Percentiles rank a stretch among this genome's conserved stretches.
These are phyloP conservation scores for Habroteleia sp. DNA, from an alignment of 2,888 invertebrate genomes.

Conservation along the genomic window DNA sequence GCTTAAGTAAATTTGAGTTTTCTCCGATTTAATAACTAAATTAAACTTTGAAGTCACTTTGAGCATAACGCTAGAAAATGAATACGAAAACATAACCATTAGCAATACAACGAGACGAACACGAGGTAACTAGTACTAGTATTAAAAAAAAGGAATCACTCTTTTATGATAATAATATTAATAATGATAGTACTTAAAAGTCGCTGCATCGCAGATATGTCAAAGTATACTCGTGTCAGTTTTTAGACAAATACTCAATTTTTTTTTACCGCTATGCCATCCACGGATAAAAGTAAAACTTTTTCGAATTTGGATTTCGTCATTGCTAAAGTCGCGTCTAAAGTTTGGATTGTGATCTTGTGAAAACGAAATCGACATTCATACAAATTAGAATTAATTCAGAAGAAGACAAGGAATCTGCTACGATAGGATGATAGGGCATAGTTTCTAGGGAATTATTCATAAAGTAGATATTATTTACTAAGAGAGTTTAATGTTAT, in stretches of 20 bases:
- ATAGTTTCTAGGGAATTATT: slow-evolving; percentile 41
- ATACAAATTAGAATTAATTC: slow-evolving; percentile 42
- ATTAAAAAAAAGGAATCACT: slow-evolving; percentile 48
- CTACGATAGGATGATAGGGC: slow-evolving; percentile 40
- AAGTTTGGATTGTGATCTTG: background rate
- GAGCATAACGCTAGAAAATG: slow-evolving; percentile 12
- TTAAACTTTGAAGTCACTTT: no score
- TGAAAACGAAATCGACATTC: slow-evolving; percentile 25
- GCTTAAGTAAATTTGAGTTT: background rate
- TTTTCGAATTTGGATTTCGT: slow-evolving; percentile 39
- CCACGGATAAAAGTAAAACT: slow-evolving; percentile 49
- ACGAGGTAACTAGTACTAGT: slow-evolving; percentile 55
- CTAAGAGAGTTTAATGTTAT: slow-evolving; percentile 59
- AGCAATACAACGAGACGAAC: slow-evolving; percentile 62
- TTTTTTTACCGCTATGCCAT: slow-evolving; percentile 59
- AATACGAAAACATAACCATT: slow-evolving; percentile 55
- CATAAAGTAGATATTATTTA: slow-evolving; percentile 54
- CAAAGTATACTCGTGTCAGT: slow-evolving; percentile 52
- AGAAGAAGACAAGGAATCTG: slow-evolving; percentile 25
- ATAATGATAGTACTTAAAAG: slow-evolving; percentile 48
- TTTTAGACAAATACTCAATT: slow-evolving; percentile 58
- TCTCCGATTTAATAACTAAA: no score
- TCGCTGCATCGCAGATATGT: slow-evolving; percentile 47
- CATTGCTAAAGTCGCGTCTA: background rate
- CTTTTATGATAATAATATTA: slow-evolving; percentile 56